Conservation (phyloP, 2,797 vertebrate genomes). For the Schizothorax lantsangensis region DNA sequence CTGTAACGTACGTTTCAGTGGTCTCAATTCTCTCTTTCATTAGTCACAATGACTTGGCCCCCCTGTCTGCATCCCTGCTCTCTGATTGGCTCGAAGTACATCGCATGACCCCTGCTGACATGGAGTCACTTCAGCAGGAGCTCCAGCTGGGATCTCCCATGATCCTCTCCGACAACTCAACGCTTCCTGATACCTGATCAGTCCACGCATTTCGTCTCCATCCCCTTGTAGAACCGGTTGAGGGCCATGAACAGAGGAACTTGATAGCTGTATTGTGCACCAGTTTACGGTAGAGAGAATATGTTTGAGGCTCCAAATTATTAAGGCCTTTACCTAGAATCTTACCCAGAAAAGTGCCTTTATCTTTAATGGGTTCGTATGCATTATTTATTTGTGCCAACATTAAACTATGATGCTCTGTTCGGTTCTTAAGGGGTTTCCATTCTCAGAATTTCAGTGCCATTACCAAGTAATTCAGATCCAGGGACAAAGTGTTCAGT, state of each 20-base stretch:
- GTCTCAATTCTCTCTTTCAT: neutral
- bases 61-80: conserved; percentile 89
- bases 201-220: neutral
- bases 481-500: neutral
- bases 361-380: conserved; percentile 21
- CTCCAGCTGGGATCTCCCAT: conserved; percentile 93
- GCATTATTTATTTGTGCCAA: conserved; percentile 27
- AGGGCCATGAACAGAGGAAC: neutral
- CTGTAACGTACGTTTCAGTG: neutral
- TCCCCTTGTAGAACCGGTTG: neutral
- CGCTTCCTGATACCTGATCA: conserved; percentile 84
- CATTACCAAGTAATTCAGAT: neutral
- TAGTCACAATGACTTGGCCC: conserved; percentile 86
- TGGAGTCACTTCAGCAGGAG: conserved; percentile 91
- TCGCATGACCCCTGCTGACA: conserved; percentile 90
- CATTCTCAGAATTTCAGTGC: neutral
- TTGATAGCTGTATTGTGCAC: neutral
- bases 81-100: conserved; percentile 93
- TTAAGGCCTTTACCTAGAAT: conserved; percentile 4
- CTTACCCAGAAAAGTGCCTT: conserved; percentile 34
- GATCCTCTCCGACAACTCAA: conserved; percentile 89
- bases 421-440: neutral
- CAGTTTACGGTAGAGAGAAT: neutral
- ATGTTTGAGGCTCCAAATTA: conserved; percentile 1
- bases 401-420: neutral